Evolutionary conservation across 2,888 invertebrate species (phyloP).

Genomic region (Rhabditoides inermis): DNA sequence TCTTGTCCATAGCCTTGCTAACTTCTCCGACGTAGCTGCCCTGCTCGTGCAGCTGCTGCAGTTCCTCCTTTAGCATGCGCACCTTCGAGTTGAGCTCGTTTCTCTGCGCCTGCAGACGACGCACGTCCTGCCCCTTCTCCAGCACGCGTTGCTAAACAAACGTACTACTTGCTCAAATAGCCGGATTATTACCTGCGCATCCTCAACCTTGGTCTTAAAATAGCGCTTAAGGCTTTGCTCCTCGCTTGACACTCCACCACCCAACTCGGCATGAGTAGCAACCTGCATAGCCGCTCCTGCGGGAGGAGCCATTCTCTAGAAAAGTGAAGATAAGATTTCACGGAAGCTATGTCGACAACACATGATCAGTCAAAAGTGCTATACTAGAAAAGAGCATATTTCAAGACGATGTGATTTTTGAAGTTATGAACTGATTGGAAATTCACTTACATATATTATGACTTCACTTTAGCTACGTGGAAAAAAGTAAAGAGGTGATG

Average conservation of each 20-base stretch:
- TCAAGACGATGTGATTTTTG: not conserved
- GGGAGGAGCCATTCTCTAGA: conserved; percentile 4
- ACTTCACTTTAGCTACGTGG: too few species aligned
- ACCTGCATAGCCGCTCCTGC: not conserved
- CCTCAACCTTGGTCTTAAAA: conserved; percentile 94
- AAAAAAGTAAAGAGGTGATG: too few species aligned
- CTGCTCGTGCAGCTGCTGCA: conserved; percentile 87
- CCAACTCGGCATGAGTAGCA: conserved; percentile 7
- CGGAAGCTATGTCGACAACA: not conserved
- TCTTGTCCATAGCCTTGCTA: conserved; percentile 99
- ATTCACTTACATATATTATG: too few species aligned
- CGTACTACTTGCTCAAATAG: conserved; percentile 3
- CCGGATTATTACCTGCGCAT: conserved; percentile 65
- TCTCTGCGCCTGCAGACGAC: conserved; percentile 90
- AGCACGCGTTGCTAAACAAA: conserved; percentile 69
- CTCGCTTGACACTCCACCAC: too few species aligned
- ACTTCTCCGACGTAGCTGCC: conserved; percentile 99
- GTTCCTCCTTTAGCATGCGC: conserved; percentile 88
- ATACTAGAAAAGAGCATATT: not conserved
- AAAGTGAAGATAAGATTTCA: not conserved
- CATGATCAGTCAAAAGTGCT: not conserved
- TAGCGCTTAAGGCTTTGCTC: conserved; percentile 58
- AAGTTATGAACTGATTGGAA: conserved; percentile 1
- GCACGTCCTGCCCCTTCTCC: conserved; percentile 92
- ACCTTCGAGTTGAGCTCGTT: conserved; percentile 99